Evolutionary conservation across 64 coral and sea anemone genomes (phyloP).

Genomic region (Anthopleura sola): DNA sequence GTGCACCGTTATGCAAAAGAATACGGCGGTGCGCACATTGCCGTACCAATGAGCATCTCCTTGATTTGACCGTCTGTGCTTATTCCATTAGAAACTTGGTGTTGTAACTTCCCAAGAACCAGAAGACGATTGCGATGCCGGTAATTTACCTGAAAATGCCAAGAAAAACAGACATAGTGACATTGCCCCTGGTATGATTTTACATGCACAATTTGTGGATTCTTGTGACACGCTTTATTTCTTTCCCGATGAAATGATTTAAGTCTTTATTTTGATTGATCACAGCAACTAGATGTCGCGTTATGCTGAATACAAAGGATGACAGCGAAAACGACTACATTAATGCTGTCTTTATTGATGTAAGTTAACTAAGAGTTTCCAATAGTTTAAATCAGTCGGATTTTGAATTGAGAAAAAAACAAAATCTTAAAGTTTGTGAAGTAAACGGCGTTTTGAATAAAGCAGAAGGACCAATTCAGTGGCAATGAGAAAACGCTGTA

Average conservation of each 20-base stretch:
- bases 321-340: conserved; percentile 19
- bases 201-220: background rate
- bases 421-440: no score
- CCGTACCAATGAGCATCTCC: background rate
- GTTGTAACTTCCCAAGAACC: conserved; percentile 22
- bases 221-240: background rate
- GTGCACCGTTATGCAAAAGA: no score
- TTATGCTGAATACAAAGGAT: conserved; percentile 24
- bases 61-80: background rate
- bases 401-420: no score
- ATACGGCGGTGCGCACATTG: no score
- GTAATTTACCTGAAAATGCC: conserved; percentile 24
- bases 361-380: conserved; percentile 5
- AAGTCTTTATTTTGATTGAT: background rate
- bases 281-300: conserved; percentile 31
- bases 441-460: no score
- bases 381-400: background rate
- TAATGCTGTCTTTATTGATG: conserved; percentile 48
- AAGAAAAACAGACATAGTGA: conserved; percentile 32
- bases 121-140: conserved; percentile 15
- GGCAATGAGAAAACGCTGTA: no score
- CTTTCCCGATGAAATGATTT: no score
- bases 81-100: background rate
- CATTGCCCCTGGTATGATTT: conserved; percentile 11
- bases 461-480: no score